A percentile compares a stretch with the other conserved stretches of the same genome.
Evolutionary conservation across 2,888 invertebrate species (phyloP).

Genomic region (Seira ritae): DNA sequence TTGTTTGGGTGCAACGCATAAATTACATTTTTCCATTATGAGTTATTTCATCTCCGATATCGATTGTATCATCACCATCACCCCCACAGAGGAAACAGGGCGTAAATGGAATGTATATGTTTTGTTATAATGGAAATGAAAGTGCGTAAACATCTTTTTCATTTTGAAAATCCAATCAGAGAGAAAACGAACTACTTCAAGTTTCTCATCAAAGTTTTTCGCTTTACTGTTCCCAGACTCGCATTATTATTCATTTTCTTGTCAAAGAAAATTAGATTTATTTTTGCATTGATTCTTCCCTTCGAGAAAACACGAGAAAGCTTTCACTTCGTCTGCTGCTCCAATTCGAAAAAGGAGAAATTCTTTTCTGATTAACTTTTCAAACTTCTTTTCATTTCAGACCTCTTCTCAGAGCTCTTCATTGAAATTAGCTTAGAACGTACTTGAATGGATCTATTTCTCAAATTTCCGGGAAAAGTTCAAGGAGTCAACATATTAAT

Average conservation of each 20-base stretch:
- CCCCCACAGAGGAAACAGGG: neutral
- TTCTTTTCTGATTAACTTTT: neutral
- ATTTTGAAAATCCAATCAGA: neutral
- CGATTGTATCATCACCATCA: neutral
- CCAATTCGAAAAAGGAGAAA: neutral
- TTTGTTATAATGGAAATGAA: neutral
- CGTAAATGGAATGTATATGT: constrained; percentile 2
- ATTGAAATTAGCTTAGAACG: neutral
- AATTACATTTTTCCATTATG: neutral
- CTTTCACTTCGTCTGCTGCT: constrained; percentile 44
- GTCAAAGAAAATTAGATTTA: constrained; percentile 55
- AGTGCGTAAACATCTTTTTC: constrained; percentile 17
- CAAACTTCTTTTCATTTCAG: neutral
- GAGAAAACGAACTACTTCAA: neutral
- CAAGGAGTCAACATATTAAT: constrained; percentile 1
- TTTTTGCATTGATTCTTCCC: neutral
- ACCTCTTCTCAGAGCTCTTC: neutral
- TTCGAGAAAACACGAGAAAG: constrained; percentile 36
- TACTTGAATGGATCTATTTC: neutral
- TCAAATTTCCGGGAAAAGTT: neutral
- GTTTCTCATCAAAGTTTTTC: constrained; percentile 3
- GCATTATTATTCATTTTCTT: constrained; percentile 8
- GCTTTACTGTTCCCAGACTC: neutral
- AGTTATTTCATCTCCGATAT: neutral
- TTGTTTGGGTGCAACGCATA: no score